Evolutionary conservation across 2,797 vertebrate genomes (phyloP).

Genomic region (Muraenolepis orangiensis): DNA sequence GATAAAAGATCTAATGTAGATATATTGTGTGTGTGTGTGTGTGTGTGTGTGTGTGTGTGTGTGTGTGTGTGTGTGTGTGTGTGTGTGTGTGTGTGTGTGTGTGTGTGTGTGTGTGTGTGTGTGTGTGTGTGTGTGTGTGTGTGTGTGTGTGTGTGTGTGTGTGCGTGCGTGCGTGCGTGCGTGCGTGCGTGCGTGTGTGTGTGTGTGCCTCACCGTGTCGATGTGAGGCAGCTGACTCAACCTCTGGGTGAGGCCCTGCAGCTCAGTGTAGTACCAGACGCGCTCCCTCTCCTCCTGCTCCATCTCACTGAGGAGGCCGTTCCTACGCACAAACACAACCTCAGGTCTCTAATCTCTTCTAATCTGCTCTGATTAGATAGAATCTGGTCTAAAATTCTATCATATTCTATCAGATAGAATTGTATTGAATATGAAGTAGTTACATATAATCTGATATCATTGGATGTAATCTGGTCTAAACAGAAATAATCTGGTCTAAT

Average conservation of each 20-base stretch:
- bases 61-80: background rate
- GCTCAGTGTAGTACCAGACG: slow-evolving; percentile 88
- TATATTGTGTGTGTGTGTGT: background rate
- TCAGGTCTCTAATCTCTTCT: no score
- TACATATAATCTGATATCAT: no score
- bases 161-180: background rate
- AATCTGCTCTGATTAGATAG: no score
- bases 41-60: background rate
- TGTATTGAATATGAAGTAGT: no score
- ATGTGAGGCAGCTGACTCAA: slow-evolving; percentile 88
- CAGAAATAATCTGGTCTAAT: background rate
- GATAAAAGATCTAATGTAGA: no score
- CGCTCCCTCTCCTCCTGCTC: slow-evolving; percentile 94
- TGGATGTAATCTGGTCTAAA: no score
- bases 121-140: background rate
- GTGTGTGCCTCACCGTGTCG: slow-evolving; percentile 76
- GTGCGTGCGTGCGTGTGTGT: background rate
- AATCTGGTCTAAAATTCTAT: no score
- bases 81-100: background rate
- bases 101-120: slow-evolving; percentile 2
- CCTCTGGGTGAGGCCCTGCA: slow-evolving; percentile 87
- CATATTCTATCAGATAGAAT: no score
- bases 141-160: background rate
- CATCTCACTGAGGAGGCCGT: slow-evolving; percentile 86
- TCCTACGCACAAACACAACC: slow-evolving; percentile 64